Evolutionary conservation across 1,140 invertebrate genomes (phyloP).

Genomic region (Alviniconcha marisindica): DNA sequence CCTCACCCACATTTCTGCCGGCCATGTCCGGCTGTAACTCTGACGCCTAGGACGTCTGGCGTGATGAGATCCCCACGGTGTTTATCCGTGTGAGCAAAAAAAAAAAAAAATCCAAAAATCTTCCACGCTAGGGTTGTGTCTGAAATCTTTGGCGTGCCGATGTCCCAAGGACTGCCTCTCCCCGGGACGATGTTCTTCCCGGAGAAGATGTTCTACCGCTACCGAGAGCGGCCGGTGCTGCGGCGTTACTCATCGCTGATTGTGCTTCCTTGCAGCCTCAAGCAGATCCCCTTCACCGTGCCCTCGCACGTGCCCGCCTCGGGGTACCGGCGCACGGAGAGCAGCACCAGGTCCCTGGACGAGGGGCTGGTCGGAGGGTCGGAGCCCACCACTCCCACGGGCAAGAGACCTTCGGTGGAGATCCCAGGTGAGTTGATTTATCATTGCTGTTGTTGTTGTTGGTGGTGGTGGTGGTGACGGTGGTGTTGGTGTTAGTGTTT

Average conservation of each 20-base stretch:
- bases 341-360: constrained; percentile 42
- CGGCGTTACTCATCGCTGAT: constrained; percentile 65
- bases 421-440: constrained; percentile 64
- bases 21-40: too few relatives aligned
- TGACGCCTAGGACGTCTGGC: too few relatives aligned
- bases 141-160: too few relatives aligned
- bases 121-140: too few relatives aligned
- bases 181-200: neutral
- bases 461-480: neutral
- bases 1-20: too few relatives aligned
- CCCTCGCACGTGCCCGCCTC: constrained; percentile 41
- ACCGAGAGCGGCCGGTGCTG: constrained; percentile 39
- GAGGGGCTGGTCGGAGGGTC: constrained; percentile 54
- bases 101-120: too few relatives aligned
- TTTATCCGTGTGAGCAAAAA: too few relatives aligned
- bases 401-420: constrained; percentile 66
- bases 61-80: too few relatives aligned
- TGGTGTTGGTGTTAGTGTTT: neutral
- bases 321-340: constrained; percentile 22
- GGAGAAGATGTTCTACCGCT: constrained; percentile 30
- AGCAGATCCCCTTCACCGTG: constrained; percentile 72
- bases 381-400: constrained; percentile 64
- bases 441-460: neutral
- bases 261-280: constrained; percentile 68
- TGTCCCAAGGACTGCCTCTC: too few relatives aligned